Conservation (phyloP, 2,888 invertebrate species). For the Lampropteryx suffumata region DNA sequence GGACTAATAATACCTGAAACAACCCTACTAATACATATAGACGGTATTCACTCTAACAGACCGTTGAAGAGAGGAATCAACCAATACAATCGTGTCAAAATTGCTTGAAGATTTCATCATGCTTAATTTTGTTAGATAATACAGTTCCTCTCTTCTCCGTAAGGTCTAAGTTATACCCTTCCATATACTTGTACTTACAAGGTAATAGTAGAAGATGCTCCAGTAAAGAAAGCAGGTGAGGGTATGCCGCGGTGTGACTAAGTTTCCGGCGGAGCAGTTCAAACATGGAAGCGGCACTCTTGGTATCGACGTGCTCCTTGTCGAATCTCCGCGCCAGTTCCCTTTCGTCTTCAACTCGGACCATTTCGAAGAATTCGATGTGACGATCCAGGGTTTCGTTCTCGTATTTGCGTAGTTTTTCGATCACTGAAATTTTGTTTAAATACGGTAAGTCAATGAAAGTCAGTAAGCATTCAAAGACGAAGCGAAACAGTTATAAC, state of each 20-base stretch:
- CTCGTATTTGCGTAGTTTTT: slow-evolving; percentile 95
- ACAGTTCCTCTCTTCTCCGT: too few species aligned
- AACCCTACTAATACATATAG: too few species aligned
- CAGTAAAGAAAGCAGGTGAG: slow-evolving; percentile 94
- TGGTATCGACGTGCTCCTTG: slow-evolving; percentile 95
- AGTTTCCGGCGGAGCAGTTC: slow-evolving; percentile 93
- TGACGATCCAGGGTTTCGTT: slow-evolving; percentile 97
- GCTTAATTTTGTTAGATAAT: too few species aligned
- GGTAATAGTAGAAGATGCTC: slow-evolving; percentile 94
- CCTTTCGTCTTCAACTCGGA: slow-evolving; percentile 97
- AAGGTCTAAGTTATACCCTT: too few species aligned
- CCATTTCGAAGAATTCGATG: slow-evolving; percentile 99
- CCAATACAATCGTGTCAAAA: too few species aligned
- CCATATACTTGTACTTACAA: slow-evolving; percentile 39
- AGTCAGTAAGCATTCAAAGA: too few species aligned
- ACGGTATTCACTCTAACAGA: too few species aligned
- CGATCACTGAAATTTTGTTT: slow-evolving; percentile 85
- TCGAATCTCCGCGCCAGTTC: slow-evolving; percentile 95
- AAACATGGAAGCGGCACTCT: slow-evolving; percentile 96
- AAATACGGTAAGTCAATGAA: neutral
- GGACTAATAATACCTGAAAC: too few species aligned
- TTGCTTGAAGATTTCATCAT: too few species aligned
- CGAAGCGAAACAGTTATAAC: too few species aligned
- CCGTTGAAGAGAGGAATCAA: too few species aligned
- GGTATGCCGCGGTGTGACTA: slow-evolving; percentile 95